These are phyloP conservation scores for Saturnia pavonia DNA, from an alignment of 2,888 invertebrate species.

Conservation along the genomic window DNA sequence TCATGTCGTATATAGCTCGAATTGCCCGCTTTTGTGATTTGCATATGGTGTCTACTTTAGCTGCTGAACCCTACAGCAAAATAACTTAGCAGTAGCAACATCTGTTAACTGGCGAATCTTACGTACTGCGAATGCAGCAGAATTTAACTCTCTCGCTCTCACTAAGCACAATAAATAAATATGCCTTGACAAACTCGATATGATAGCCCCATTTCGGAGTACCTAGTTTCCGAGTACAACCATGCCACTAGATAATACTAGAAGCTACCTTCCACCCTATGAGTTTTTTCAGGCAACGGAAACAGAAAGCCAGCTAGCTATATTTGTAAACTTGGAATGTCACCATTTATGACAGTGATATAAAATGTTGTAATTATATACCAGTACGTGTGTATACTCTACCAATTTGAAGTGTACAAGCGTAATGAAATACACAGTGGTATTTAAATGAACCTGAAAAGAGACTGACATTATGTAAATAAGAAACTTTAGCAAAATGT, in stretches of 20 bases:
- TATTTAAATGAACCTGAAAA: not conserved
- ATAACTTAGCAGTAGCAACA: no score
- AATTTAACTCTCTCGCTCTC: not conserved
- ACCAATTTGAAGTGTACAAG: no score
- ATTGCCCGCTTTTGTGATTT: no score
- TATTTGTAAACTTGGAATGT: not conserved
- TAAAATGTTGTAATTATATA: not conserved
- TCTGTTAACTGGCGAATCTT: no score
- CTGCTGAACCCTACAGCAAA: no score
- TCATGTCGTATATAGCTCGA: no score
- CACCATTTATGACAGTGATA: not conserved
- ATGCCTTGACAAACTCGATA: no score
- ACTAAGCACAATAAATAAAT: not conserved
- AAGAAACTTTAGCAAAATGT: not conserved
- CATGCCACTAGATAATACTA: no score
- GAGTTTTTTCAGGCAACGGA: not conserved
- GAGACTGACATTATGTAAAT: not conserved
- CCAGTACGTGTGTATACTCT: not conserved
- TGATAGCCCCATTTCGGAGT: no score
- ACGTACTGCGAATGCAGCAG: no score
- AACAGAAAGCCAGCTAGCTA: not conserved
- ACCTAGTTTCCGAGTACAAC: no score
- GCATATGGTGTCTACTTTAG: no score
- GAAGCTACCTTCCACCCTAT: not conserved
- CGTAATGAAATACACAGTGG: not conserved